Conservation (phyloP, 1,140 invertebrate species). For the Palaemon carinicauda region DNA sequence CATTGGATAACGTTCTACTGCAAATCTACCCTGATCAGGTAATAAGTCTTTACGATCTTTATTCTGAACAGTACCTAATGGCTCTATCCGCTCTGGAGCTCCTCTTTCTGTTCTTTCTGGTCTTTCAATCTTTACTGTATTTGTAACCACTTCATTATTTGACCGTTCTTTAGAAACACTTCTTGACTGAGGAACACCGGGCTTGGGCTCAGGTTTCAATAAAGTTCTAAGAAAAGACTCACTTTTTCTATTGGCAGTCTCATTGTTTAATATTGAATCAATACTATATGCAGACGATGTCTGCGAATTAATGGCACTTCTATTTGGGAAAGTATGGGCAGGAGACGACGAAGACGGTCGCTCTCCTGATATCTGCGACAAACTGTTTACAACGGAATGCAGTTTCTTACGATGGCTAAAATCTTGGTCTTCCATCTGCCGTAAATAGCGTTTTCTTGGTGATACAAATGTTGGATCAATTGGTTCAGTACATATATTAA, state of each 20-base stretch:
- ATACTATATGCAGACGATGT: constrained; percentile 49
- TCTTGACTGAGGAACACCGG: constrained; percentile 37
- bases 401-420: constrained; percentile 40
- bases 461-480: constrained; percentile 47
- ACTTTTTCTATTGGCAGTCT: constrained; percentile 39
- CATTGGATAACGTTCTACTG: constrained; percentile 33
- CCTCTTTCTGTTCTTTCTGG: constrained; percentile 21
- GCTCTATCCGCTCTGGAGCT: neutral
- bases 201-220: constrained; percentile 36
- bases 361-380: constrained; percentile 28
- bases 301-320: constrained; percentile 40
- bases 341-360: constrained; percentile 32
- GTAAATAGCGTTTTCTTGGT: constrained; percentile 45
- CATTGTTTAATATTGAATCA: constrained; percentile 45
- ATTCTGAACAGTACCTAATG: neutral
- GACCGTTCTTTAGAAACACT: constrained; percentile 23
- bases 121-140: constrained; percentile 33
- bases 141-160: neutral
- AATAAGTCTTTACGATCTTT: constrained; percentile 20
- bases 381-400: constrained; percentile 21
- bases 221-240: constrained; percentile 50
- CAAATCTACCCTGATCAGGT: constrained; percentile 16
- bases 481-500: neutral
- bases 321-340: constrained; percentile 12
- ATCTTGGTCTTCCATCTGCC: constrained; percentile 51